Percentiles rank a stretch among this genome's conserved stretches.
These are phyloP conservation scores for Chloromyia formosa DNA, from an alignment of 2,888 invertebrate species.

Conservation along the genomic window DNA sequence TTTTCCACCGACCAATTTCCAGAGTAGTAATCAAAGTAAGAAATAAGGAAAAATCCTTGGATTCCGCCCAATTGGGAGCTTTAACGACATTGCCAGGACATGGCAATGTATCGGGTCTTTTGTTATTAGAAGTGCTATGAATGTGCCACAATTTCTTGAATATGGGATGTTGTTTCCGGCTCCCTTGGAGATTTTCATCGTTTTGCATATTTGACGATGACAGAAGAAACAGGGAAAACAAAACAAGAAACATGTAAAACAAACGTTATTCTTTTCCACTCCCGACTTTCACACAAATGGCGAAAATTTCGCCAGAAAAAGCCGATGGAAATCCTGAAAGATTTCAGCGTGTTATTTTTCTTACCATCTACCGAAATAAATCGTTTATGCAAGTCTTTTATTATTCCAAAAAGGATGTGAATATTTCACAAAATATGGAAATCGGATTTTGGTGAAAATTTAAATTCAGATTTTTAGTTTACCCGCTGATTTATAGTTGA, in stretches of 20 bases:
- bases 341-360: too few relatives aligned
- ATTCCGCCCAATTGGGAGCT: background rate
- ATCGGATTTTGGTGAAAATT: too few relatives aligned
- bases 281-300: slow-evolving; percentile 7
- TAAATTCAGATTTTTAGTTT: too few relatives aligned
- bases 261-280: background rate
- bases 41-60: background rate
- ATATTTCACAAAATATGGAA: too few relatives aligned
- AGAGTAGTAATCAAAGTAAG: background rate
- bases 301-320: slow-evolving; percentile 16
- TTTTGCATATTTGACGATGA: slow-evolving; percentile 15
- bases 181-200: background rate
- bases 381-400: too few relatives aligned
- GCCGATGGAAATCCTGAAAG: slow-evolving; percentile 6
- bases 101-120: background rate
- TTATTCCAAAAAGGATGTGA: too few relatives aligned
- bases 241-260: background rate
- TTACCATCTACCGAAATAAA: too few relatives aligned
- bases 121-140: background rate
- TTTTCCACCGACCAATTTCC: too few relatives aligned
- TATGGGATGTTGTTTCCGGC: slow-evolving; percentile 14
- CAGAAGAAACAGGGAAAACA: too few relatives aligned
- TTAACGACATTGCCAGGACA: background rate
- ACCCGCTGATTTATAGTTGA: too few relatives aligned
- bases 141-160: slow-evolving; percentile 19